phyloP scores from a whole-genome alignment of 2,888 invertebrate genomes.

The Harpalus rubripes region DNA sequence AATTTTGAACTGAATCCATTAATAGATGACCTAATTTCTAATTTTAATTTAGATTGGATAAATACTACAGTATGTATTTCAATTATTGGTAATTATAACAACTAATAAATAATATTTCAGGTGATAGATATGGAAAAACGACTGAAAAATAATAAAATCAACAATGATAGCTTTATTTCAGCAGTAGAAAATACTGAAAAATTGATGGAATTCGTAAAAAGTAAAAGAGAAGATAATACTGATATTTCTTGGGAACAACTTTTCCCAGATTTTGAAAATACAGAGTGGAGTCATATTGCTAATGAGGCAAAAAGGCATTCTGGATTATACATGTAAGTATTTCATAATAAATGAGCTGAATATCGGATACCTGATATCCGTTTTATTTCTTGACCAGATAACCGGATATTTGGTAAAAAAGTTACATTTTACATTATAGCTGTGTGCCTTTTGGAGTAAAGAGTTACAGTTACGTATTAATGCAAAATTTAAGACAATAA shows the following conservation, averaged over 20 bases:
- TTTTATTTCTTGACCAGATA: too few species aligned
- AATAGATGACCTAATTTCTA: constrained; percentile 75
- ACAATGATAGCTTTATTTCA: constrained; percentile 42
- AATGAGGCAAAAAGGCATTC: constrained; percentile 33
- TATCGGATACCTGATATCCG: too few species aligned
- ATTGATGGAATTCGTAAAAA: constrained; percentile 39
- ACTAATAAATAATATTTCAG: constrained; percentile 18
- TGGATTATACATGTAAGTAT: constrained; percentile 52
- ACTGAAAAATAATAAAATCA: constrained; percentile 18
- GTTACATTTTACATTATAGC: too few species aligned
- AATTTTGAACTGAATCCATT: constrained; percentile 77
- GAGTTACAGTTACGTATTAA: too few species aligned
- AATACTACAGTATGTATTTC: constrained; percentile 75
- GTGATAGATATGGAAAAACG: constrained; percentile 21
- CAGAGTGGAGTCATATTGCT: constrained; percentile 76
- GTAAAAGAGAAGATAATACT: constrained; percentile 39
- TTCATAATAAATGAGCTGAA: too few species aligned
- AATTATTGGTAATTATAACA: neutral
- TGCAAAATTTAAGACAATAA: too few species aligned
- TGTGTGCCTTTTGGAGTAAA: too few species aligned
- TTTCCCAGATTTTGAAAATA: constrained; percentile 73
- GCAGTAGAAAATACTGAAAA: constrained; percentile 53
- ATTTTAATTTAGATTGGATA: constrained; percentile 77
- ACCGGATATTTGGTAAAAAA: too few species aligned
- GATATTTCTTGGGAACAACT: constrained; percentile 64